Base-by-base conservation (phyloP, 2,113 vertebrate genomes). In the Ophiodon elongatus region DNA sequence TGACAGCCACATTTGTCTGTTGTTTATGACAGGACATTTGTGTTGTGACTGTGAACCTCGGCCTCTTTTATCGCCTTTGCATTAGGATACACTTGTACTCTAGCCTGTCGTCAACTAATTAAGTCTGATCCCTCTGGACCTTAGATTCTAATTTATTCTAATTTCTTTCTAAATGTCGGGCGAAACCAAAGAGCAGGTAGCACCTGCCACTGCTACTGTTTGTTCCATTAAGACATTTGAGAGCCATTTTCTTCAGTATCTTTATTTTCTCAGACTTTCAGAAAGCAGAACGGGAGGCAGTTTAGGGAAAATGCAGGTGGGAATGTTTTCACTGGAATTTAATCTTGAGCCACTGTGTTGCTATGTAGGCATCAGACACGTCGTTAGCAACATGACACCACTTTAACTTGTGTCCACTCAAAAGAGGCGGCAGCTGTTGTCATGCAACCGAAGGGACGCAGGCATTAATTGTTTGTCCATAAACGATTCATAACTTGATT, bases 381-480 rank as follows among this genome's bases (percentile, higher is more conserved):
- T 80, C 60, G 72, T 57, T 80, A 37, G 82, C 17, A 88, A 88
- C 57, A 2, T 23, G 45, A 86, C 66, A 88, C 80, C 7, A 27
- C 45, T 73, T 71, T 43, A 77, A 76, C 6, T 33, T 35, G 72
- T 85, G 15, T 25, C 10, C 45, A 52, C 69, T 31, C 10, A 17
- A 67, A 73, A 81, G 52, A 60, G 7, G 76, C 23, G 6, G 21
- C n/a, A 79, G 54, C 65, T 2, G 66, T 92, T 89, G 86, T 76
- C 84, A 84, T 37, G 77, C 80, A 86, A 86, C 76, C 35, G 47
- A n/a, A 50, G n/a, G 8, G 47, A 86, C 39, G n/a, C 69, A 74
- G 11, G 57, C 57, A 45, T 60, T 43, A 68, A 31, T 63, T 11
- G 65, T 71, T 87, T 76, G 17, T 54, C 60, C 5, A 37, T 77